These are phyloP conservation scores for Dexiosoma caninum DNA, from an alignment of 2,888 invertebrate genomes.

Conservation along the genomic window DNA sequence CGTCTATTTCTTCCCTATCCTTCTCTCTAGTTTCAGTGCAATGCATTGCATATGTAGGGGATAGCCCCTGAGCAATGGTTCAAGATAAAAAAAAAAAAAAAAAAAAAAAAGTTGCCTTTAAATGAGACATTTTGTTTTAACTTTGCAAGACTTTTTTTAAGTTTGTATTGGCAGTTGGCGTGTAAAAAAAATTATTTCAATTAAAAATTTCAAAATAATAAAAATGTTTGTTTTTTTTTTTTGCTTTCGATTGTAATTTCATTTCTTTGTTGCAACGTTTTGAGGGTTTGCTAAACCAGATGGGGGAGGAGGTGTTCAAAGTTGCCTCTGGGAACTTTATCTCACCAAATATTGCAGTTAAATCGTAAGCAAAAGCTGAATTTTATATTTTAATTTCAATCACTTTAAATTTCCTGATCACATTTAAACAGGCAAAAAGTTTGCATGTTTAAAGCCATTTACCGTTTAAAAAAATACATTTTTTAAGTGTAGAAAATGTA, in stretches of 20 bases:
- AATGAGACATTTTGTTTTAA: too few relatives aligned
- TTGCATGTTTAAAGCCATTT: constrained; percentile 60
- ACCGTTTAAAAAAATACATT: constrained; percentile 21
- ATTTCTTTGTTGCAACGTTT: not conserved
- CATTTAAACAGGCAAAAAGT: constrained; percentile 19
- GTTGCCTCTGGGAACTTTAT: constrained; percentile 40
- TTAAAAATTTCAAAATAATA: too few relatives aligned
- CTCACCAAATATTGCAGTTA: constrained; percentile 30
- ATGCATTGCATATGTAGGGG: too few relatives aligned
- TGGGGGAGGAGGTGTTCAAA: constrained; percentile 31
- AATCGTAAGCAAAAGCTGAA: constrained; percentile 24
- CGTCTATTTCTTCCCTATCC: too few relatives aligned
- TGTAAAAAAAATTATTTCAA: too few relatives aligned
- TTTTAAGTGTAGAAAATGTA: constrained; percentile 43
- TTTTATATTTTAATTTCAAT: constrained; percentile 46
- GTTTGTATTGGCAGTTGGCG: too few relatives aligned
- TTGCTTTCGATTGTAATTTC: not conserved
- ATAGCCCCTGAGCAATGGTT: too few relatives aligned
- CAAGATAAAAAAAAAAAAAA: too few relatives aligned
- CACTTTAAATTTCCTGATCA: constrained; percentile 53
- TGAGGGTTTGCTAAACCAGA: not conserved
- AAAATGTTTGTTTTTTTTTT: not conserved
- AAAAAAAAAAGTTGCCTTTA: too few relatives aligned
- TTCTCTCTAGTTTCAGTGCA: too few relatives aligned
- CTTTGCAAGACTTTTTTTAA: too few relatives aligned